Conservation (phyloP, 2,797 vertebrate genomes). For the Thalassophryne amazonica region DNA sequence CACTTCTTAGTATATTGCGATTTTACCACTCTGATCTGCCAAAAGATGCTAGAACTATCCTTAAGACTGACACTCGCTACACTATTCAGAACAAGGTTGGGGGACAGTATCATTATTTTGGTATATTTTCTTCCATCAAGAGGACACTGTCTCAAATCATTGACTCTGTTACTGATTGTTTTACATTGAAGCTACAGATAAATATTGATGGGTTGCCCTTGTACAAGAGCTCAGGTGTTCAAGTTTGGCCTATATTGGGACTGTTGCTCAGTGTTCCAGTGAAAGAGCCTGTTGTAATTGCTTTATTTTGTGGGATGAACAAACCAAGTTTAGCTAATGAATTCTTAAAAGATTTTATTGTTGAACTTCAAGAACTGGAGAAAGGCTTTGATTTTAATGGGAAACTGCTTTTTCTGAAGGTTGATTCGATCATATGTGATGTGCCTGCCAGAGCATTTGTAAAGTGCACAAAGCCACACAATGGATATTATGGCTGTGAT, state of each 20-base stretch:
- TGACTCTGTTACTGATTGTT: slow-evolving; percentile 5
- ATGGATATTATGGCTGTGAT: slow-evolving; percentile 11
- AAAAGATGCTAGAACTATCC: too few relatives aligned
- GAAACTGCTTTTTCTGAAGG: background rate
- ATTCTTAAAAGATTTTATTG: background rate
- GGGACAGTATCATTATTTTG: background rate
- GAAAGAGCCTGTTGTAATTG: slow-evolving; percentile 14
- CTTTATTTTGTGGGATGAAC: slow-evolving; percentile 4
- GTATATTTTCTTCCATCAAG: background rate
- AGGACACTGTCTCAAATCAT: background rate
- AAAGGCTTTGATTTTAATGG: too few relatives aligned
- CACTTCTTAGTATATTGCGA: too few relatives aligned
- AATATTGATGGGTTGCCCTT: slow-evolving; percentile 23
- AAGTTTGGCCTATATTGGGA: slow-evolving; percentile 24
- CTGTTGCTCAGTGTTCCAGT: too few relatives aligned
- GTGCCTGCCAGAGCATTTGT: background rate
- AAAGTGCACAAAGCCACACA: background rate
- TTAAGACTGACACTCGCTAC: too few relatives aligned
- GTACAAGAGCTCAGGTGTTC: slow-evolving; percentile 13
- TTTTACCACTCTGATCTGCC: too few relatives aligned
- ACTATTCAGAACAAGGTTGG: too few relatives aligned
- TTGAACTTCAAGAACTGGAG: background rate
- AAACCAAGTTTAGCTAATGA: background rate
- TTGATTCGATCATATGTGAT: background rate
- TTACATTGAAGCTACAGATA: slow-evolving; percentile 7